Evolutionary conservation across 2,888 invertebrate genomes (phyloP), one percentile per base, ranked within the genome.

Genomic region (Microplitis manilae): DNA sequence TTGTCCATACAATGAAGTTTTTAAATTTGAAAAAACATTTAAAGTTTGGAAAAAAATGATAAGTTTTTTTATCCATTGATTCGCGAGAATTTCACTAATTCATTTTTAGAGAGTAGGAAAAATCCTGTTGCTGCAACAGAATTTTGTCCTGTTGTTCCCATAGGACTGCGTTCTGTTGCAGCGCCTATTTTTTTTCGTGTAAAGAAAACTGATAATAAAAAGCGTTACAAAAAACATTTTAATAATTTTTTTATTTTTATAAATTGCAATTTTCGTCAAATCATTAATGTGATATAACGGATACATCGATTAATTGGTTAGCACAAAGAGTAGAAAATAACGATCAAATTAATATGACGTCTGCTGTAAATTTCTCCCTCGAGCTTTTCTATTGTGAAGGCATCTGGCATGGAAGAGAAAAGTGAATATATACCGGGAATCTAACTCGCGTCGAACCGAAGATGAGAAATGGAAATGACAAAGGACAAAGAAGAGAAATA

Each of bases 361-460:
- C 68, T 13, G 62, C 73, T 68, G 39, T 68, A 73, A 68, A 77
- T 62, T 77, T 62, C 67, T 40, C 68, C 61, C 61, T 61, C 41
- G 15, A 72, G 76, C 73, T 60, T 68, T 60, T 20, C 61, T 68
- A 77, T 77, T 70, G 64, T 76, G 17, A 62, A 68, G 76, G 40
- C 39, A 68, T 73, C 76, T 73, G 76, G 73, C 39, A 72, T 68
- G 68, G 73, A 72, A 73, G 75, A 75, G 71, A 41, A 13, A 13
- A 41, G 69, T 72, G 64, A 40, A 68, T 68, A 73, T 41, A 38
- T 67, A 71, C 65, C 61, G 64, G 40, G 75, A 9, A 67, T 67
- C 70, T 71, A 61, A 72, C 72, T 72, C 68, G 50, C 68, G 72
- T 61, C 72, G 67, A 65, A 79, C 81, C 81, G 82, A 80, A 81